Evolutionary conservation across 2,797 vertebrate species (phyloP), one percentile per base, ranked within the genome.

Genomic region (Danio kyathit): DNA sequence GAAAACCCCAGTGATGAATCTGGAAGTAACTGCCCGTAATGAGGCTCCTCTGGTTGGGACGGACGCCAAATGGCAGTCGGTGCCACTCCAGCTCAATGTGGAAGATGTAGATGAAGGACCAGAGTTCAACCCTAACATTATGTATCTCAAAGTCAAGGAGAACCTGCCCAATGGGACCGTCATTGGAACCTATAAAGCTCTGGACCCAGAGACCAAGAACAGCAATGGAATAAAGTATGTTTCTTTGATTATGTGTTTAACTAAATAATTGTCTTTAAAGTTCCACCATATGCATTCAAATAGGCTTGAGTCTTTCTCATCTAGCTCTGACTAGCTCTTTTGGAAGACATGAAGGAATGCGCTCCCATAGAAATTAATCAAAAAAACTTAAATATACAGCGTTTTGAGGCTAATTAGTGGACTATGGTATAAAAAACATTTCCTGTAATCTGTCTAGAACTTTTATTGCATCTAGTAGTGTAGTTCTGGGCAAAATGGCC

Each of bases 91-190:
- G 13, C 82, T 96, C 12, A 91, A 64, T 0, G 89, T 97, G 79
- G 87, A 74, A 82, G 84, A 96, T 41, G n/a, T 84, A 7, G 94
- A 96, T 11, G 96, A 97, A 87, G 96, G 95, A 0, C 96, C 96
- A 0, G 94, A 95, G 84, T 97, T 96, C 57, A 87, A 85, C 0
- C 91, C 91, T 0, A 83, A 82, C 5, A 82, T 89, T 14, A 86
- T 94, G 81, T 57, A 86, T 21, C 54, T 96, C 7, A 84, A 88
- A 0, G 91, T 95, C 79, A 92, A 90, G 63, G 96, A 96, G 72
- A 93, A 94, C 0, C 80, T 93, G n/a, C 81, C 91, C 0, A 46
- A 86, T 3, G 95, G 95, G 43, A 89, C 91, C 0, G 5, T 70
- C 12, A 90, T 96, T 40, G 90, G 91, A 13, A 92, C 86, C 49